Percentiles rank a stretch among this genome's conserved stretches.
Conservation (phyloP, 2,888 invertebrate genomes). For the Cataglyphis cursor region DNA sequence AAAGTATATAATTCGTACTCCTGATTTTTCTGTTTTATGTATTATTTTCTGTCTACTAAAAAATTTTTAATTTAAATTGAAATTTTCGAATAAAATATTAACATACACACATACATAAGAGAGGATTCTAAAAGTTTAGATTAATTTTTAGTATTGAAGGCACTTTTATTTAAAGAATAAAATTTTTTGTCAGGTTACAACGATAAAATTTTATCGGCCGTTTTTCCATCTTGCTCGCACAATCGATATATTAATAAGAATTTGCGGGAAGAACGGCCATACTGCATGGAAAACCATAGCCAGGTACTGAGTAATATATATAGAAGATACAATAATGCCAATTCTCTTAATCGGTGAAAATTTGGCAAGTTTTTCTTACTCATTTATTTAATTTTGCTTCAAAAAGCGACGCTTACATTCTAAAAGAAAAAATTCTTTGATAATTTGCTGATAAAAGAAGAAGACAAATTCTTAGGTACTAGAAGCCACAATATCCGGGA, state of each 20-base stretch:
- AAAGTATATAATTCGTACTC: not conserved
- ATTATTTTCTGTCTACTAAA: not conserved
- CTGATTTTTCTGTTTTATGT: not conserved
- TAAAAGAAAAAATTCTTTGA: conserved; percentile 52
- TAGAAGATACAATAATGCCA: conserved; percentile 61
- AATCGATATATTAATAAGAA: conserved; percentile 44
- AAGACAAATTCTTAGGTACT: conserved; percentile 55
- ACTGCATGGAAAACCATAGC: conserved; percentile 75
- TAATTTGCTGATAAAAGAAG: conserved; percentile 54
- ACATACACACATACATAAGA: not conserved
- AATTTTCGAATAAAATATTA: conserved; percentile 2
- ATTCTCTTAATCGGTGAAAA: conserved; percentile 60
- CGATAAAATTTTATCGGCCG: conserved; percentile 76
- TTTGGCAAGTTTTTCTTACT: conserved; percentile 54
- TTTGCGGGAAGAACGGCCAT: conserved; percentile 61
- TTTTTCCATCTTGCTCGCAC: conserved; percentile 62
- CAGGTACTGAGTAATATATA: conserved; percentile 74
- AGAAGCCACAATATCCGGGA: conserved; percentile 52
- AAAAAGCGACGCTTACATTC: conserved; percentile 54
- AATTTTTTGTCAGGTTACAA: conserved; percentile 79
- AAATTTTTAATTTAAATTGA: conserved; percentile 12
- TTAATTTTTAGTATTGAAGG: conserved; percentile 77
- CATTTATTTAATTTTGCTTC: conserved; percentile 36
- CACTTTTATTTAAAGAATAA: conserved; percentile 84
- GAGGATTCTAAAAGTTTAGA: not conserved